Base-by-base conservation (phyloP, 1,140 invertebrate species). In the Copidosoma floridanum region DNA sequence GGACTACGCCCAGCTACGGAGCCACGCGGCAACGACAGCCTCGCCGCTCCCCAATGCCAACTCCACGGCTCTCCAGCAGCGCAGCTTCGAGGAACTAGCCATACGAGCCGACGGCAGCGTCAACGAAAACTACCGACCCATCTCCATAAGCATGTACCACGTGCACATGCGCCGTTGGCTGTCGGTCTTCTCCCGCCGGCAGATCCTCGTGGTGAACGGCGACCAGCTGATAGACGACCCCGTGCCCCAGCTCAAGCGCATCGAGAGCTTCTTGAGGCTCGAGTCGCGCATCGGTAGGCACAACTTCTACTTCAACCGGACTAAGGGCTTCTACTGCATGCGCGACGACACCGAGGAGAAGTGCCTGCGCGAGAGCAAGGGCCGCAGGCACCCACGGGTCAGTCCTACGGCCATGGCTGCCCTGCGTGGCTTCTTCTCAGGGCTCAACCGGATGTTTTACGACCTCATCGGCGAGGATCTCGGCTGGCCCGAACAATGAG, bases 231-330 rank as follows among this genome's bases (percentile, higher is more conserved):
- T 98, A 65, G 90, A 91, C 72, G 90, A 98, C 76, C 97, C 97
- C 0, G 91, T 95, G 3, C 88, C 88, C 0, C 95, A 98, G 78
- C 79, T 98, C 55, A 87, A 89, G 40, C 86, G 89, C 57, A 94
- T 97, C 61, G 92, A 94, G 77, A 83, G 87, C 37, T 99, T 99
- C 77, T 84, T 99, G 32, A 90, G 85, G 61, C 78, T 97, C 3
- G 86, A 91, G 63, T 85, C 86, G 27, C 82, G 85, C 27, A 90
- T 95, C 59, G 89, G 88, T 12, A 86, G 91, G 64, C 89, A 92
- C 67, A 93, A 98, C 80, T 98, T 99, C 80, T 96, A 96, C 77
- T 96, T 97, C 79, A 98, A 98, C 79, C 88, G 93, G 75, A 95
- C 94, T 16, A 97, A 98, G 79, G 95, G 95, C 3, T 99, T 99